Percentiles rank a stretch among this genome's conserved stretches.
Evolutionary conservation across 2,888 invertebrate species (phyloP).

Genomic region (Xylophagus ater): DNA sequence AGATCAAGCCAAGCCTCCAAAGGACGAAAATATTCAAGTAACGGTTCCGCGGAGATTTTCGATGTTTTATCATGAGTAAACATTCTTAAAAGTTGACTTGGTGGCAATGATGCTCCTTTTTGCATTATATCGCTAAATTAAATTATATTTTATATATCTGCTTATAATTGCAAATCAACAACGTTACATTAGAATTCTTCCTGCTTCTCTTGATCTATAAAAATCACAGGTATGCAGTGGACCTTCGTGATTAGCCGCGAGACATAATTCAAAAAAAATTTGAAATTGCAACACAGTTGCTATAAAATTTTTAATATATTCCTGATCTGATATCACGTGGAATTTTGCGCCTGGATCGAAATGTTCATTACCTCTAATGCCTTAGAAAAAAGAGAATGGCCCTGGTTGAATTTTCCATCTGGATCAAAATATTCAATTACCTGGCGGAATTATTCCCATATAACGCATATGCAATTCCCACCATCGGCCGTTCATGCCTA

Average conservation of each 20-base stretch:
- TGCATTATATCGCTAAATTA: slow-evolving; percentile 54
- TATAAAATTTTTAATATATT: slow-evolving; percentile 67
- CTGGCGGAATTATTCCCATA: slow-evolving; percentile 64
- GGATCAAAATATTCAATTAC: slow-evolving; percentile 49
- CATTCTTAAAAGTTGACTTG: slow-evolving; percentile 60
- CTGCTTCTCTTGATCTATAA: slow-evolving; percentile 68
- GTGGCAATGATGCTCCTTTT: slow-evolving; percentile 52
- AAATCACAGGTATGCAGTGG: slow-evolving; percentile 74
- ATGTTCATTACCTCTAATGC: too few species aligned
- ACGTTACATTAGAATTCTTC: slow-evolving; percentile 56
- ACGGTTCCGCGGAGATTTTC: slow-evolving; percentile 61
- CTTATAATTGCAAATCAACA: not conserved
- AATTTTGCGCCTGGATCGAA: slow-evolving; percentile 78
- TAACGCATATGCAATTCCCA: slow-evolving; percentile 62
- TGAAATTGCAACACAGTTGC: slow-evolving; percentile 76
- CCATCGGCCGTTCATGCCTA: slow-evolving; percentile 61
- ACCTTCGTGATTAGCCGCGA: slow-evolving; percentile 56
- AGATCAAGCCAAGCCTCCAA: slow-evolving; percentile 64
- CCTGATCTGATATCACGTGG: slow-evolving; percentile 65
- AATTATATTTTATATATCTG: not conserved
- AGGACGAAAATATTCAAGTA: slow-evolving; percentile 74
- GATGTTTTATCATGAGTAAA: slow-evolving; percentile 61
- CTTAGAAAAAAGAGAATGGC: too few species aligned
- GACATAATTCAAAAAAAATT: slow-evolving; percentile 66
- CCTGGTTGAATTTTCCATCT: too few species aligned